Conservation (phyloP, 2,797 vertebrate species). For the Ciconia nigra region DNA sequence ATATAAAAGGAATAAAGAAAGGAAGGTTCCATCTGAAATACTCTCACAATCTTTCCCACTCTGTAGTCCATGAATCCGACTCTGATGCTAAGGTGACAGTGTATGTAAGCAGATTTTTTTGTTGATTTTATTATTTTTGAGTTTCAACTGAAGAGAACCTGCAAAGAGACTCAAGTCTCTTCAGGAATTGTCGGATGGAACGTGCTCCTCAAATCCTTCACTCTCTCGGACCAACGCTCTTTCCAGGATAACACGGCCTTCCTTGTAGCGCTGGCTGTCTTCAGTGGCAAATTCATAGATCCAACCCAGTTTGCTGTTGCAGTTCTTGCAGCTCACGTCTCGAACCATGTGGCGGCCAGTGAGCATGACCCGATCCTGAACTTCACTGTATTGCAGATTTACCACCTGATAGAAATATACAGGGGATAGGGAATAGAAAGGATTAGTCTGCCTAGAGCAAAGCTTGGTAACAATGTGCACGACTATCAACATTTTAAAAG, state of each 20-base stretch:
- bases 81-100: slow-evolving; percentile 83
- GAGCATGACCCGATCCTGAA: slow-evolving; percentile 97
- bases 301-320: slow-evolving; percentile 99
- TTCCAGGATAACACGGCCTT: slow-evolving; percentile 96
- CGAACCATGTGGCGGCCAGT: slow-evolving; percentile 98
- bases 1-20: slow-evolving; percentile 61
- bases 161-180: slow-evolving; percentile 38
- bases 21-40: slow-evolving; percentile 72
- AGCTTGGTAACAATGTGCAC: neutral
- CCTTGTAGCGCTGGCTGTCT: slow-evolving; percentile 98
- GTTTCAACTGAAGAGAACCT: slow-evolving; percentile 72
- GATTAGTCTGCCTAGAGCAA: neutral
- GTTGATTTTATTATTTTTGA: slow-evolving; percentile 67
- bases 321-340: slow-evolving; percentile 99
- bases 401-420: slow-evolving; percentile 83
- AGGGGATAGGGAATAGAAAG: neutral
- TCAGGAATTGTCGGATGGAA: slow-evolving; percentile 96
- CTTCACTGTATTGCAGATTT: slow-evolving; percentile 97
- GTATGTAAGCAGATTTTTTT: slow-evolving; percentile 76
- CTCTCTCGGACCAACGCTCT: slow-evolving; percentile 94
- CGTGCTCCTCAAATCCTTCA: slow-evolving; percentile 96
- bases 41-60: slow-evolving; percentile 72
- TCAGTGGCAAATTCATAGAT: slow-evolving; percentile 99
- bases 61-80: slow-evolving; percentile 75
- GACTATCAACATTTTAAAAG: neutral